A percentile compares a stretch with the other conserved stretches of the same genome.
phyloP scores from a whole-genome alignment of 2,888 invertebrate species.

The Pasiphila rectangulata region DNA sequence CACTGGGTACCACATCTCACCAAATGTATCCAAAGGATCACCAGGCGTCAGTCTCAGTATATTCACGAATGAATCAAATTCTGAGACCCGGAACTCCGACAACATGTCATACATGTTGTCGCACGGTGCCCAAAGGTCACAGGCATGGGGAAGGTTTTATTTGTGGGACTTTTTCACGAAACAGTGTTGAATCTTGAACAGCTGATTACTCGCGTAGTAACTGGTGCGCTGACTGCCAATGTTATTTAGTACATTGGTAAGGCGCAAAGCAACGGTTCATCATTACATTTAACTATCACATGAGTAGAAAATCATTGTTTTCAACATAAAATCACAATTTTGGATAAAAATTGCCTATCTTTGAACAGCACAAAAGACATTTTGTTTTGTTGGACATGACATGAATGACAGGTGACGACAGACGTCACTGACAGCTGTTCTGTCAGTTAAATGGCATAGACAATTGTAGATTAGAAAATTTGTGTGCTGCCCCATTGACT shows the following conservation, averaged over 20 bases:
- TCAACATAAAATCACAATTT: not conserved
- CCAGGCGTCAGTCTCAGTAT: constrained; percentile 84
- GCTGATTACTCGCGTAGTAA: constrained; percentile 18
- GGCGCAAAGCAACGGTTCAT: not conserved
- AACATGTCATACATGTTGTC: constrained; percentile 81
- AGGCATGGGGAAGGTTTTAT: constrained; percentile 70
- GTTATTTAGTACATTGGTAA: constrained; percentile 3
- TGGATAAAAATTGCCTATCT: not conserved
- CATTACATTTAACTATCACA: constrained; percentile 3
- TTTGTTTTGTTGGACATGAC: constrained; percentile 1
- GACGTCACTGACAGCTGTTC: no score
- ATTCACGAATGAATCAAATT: constrained; percentile 85
- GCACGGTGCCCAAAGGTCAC: constrained; percentile 53
- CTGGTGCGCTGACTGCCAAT: not conserved
- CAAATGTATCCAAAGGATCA: constrained; percentile 85
- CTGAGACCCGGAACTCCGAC: constrained; percentile 79
- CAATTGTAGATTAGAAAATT: no score
- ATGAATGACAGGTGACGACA: constrained; percentile 3
- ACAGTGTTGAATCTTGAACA: constrained; percentile 23
- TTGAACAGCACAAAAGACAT: constrained; percentile 3
- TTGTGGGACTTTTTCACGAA: constrained; percentile 40
- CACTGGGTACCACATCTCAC: constrained; percentile 98
- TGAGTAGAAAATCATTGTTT: not conserved
- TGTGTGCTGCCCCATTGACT: no score
- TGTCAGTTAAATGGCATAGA: no score